Evolutionary conservation across 2,797 vertebrate genomes (phyloP), one percentile per base, ranked within the genome.

Genomic region (Bucorvus abyssinicus): DNA sequence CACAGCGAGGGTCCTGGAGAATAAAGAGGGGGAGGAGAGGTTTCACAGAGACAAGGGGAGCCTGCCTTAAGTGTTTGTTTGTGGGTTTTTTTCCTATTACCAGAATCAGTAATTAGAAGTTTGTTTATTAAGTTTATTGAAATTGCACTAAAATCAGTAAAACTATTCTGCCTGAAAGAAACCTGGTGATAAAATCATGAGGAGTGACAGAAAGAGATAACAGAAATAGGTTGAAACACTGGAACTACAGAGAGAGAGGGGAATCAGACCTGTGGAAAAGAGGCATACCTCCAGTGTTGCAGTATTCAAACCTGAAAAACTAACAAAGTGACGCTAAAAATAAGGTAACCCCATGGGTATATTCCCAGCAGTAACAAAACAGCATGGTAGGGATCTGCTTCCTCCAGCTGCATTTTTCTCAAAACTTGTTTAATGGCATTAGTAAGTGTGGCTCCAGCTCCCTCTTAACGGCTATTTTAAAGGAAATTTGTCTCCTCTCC

Each of bases 21-120:
- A 65, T 6, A 27, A 69, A n/a, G 1, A 0, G 3, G 29, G 26
- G 10, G 6, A 53, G 32, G 2, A 44, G 14, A 83, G 7, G 11
- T 34, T 63, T 63, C 68, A 53, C 18, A 61, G 80, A 36, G 26
- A 21, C 9, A 40, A 30, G 21, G 29, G 49, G 19, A 55, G 11
- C 17, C 34, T 47, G 47, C 57, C 24, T 29, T 42, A 29, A 26
- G 7, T 12, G 5, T 42, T 20, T 10, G 23, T 10, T 19, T 60
- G 18, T 2, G 26, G 45, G 17, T 19, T 14, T 85, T 52, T 34
- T 45, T 42, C 5, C 27, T 50, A 8, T 56, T 32, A 61, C 24
- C 36, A 14, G 42, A 78, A 49, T 26, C 11, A 49, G 61, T 27
- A 69, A 32, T n/a, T n/a, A 27, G 23, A 86, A 53, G 14, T 22